A percentile compares a stretch with the other conserved stretches of the same genome.
Evolutionary conservation across 2,113 vertebrate genomes (phyloP).

Genomic region (Platichthys flesus): DNA sequence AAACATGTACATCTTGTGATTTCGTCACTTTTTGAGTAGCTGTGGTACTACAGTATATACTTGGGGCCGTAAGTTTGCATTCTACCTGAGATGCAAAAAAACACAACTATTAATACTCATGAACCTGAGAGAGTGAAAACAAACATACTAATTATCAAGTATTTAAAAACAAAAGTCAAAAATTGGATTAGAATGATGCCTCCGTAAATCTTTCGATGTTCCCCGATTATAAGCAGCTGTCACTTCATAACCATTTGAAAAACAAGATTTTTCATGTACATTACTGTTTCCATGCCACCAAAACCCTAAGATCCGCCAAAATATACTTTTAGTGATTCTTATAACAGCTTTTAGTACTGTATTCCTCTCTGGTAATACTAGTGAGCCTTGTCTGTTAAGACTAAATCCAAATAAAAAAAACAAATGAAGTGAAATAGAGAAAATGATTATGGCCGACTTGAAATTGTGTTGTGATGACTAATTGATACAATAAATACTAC

Average conservation of each 20-base stretch:
- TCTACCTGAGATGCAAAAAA: conserved; percentile 88
- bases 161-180: conserved; percentile 38
- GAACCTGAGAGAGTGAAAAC: conserved; percentile 84
- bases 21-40: conserved; percentile 67
- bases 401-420: conserved; percentile 42
- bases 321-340: conserved; percentile 31
- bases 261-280: conserved; percentile 57
- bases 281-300: conserved; percentile 62
- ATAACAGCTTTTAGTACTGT: conserved; percentile 38
- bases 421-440: conserved; percentile 36
- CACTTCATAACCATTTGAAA: conserved; percentile 46
- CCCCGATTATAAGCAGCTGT: conserved; percentile 46
- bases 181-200: conserved; percentile 34
- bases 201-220: conserved; percentile 22
- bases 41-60: conserved; percentile 76
- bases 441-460: conserved; percentile 41
- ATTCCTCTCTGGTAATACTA: conserved; percentile 34
- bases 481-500: conserved; percentile 64
- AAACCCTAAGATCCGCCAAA: conserved; percentile 40
- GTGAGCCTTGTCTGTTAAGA: conserved; percentile 46
- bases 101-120: conserved; percentile 79
- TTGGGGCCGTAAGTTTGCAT: conserved; percentile 77
- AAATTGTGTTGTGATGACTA: conserved; percentile 41
- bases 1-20: conserved; percentile 77
- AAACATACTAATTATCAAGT: conserved; percentile 69